phyloP scores from a whole-genome alignment of 1,140 invertebrate species.

The Macrosteles quadrilineatus region DNA sequence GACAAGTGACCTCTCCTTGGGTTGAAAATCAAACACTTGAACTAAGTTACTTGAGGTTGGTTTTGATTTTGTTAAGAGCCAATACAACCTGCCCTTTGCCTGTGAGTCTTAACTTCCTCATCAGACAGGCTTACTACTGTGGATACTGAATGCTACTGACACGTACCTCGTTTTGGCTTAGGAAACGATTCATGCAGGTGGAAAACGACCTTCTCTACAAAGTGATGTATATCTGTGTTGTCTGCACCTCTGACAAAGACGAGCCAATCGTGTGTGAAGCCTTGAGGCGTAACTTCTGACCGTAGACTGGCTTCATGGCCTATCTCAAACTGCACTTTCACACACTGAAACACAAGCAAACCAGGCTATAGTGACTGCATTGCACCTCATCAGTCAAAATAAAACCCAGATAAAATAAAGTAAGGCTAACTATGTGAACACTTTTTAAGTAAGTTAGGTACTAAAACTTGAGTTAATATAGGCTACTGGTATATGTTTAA shows the following conservation, averaged over 20 bases:
- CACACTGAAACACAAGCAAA: slow-evolving; percentile 43
- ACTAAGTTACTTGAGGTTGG: too few relatives aligned
- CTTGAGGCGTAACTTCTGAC: slow-evolving; percentile 76
- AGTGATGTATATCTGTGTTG: slow-evolving; percentile 81
- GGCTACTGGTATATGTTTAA: too few relatives aligned
- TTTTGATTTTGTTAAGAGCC: too few relatives aligned
- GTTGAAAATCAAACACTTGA: too few relatives aligned
- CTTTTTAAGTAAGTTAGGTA: too few relatives aligned
- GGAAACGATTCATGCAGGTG: slow-evolving; percentile 88
- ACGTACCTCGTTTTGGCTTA: slow-evolving; percentile 81
- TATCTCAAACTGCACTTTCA: slow-evolving; percentile 87
- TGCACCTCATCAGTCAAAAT: neutral
- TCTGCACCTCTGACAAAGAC: slow-evolving; percentile 90
- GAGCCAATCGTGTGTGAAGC: slow-evolving; percentile 97
- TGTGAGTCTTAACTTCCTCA: too few relatives aligned
- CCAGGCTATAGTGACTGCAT: neutral
- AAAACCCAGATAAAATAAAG: neutral
- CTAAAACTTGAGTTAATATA: too few relatives aligned
- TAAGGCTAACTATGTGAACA: too few relatives aligned
- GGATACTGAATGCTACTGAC: too few relatives aligned
- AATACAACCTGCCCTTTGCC: too few relatives aligned
- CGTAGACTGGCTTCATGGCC: slow-evolving; percentile 84
- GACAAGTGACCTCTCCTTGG: too few relatives aligned
- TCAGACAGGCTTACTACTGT: too few relatives aligned
- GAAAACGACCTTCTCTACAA: slow-evolving; percentile 95